Base-by-base conservation (phyloP, 2,113 vertebrate species). In the Cinclus mexicanus region DNA sequence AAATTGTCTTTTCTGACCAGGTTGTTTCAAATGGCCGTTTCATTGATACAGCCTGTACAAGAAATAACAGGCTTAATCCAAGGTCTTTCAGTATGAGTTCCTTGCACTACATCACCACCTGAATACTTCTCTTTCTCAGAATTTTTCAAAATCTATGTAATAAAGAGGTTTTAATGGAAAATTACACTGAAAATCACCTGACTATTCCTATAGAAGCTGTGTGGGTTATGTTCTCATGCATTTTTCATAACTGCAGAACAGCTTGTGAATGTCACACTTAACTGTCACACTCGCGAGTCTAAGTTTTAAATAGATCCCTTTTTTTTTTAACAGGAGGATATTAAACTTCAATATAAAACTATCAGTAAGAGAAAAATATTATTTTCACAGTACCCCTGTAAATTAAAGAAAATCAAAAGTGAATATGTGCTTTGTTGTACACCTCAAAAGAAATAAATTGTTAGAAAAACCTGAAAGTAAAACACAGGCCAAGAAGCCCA, bases 201-300 rank as follows among this genome's bases (percentile, higher is more conserved):
- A 97, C 95, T 95, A 89, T 96, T 96, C 96, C 93, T 96, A 93
- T 53, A 90, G 84, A 96, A 95, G 76, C 63, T 93, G 95, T 97
- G 97, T 97, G 96, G 96, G 96, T 97, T 97, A 95, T 79, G 84
- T 97, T 97, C 97, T 97, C 96, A 97, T 98, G 94, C 85, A 97
- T 98, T 97, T 98, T 98, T 98, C 97, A 97, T 98, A 84, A 80
- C 93, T 49, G 69, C 79, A 95, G 97, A 98, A 97, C 97, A 98
- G 97, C 97, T 97, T 98, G 98, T 37, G 88, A 98, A 96, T 96
- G 97, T 97, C 96, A 82, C 93, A 98, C 96, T 98, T 97, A 95
- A 96, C 96, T 37, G 42, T 90, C 96, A 93, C 87, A 83, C 89
- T 96, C 91, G 84, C 6, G 5, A 97, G 91, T 52, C 77, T 57